Evolutionary conservation across 1,140 invertebrate genomes (phyloP).

Genomic region (Tribolium castaneum): DNA sequence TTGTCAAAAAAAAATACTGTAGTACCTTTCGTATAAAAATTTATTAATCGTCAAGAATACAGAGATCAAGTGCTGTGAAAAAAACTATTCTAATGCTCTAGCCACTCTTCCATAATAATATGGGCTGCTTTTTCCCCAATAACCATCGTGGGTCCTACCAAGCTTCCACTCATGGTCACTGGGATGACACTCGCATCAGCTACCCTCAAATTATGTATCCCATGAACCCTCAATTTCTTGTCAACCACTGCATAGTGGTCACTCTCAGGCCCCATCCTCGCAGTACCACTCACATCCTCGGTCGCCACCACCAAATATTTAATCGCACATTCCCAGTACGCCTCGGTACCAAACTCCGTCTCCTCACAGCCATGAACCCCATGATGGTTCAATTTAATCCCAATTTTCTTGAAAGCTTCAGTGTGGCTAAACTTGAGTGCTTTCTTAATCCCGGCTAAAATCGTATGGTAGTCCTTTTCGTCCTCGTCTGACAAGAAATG

Average conservation of each 20-base stretch:
- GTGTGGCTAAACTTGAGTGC: constrained; percentile 54
- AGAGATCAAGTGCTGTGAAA: too few species aligned
- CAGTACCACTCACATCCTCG: constrained; percentile 77
- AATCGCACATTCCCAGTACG: constrained; percentile 63
- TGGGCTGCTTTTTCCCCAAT: constrained; percentile 89
- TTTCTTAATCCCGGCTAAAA: constrained; percentile 59
- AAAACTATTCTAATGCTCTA: not conserved
- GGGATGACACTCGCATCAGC: constrained; percentile 84
- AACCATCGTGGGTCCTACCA: constrained; percentile 81
- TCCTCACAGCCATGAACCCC: constrained; percentile 63
- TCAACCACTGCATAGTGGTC: constrained; percentile 71
- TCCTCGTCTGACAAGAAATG: constrained; percentile 69
- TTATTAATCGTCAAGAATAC: too few species aligned
- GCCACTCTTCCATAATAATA: constrained; percentile 77
- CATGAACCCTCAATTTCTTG: constrained; percentile 63
- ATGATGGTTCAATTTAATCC: constrained; percentile 44
- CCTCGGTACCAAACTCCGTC: constrained; percentile 58
- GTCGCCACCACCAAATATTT: constrained; percentile 70
- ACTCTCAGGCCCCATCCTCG: constrained; percentile 76
- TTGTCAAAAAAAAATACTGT: too few species aligned
- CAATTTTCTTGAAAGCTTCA: constrained; percentile 60
- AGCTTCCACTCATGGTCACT: constrained; percentile 74
- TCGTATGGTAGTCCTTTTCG: constrained; percentile 61
- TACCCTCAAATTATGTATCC: constrained; percentile 71
- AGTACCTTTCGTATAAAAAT: too few species aligned